Percentiles rank a stretch among this genome's conserved stretches.
Conservation (phyloP, 2,113 vertebrate genomes). For the Emberiza fucata region DNA sequence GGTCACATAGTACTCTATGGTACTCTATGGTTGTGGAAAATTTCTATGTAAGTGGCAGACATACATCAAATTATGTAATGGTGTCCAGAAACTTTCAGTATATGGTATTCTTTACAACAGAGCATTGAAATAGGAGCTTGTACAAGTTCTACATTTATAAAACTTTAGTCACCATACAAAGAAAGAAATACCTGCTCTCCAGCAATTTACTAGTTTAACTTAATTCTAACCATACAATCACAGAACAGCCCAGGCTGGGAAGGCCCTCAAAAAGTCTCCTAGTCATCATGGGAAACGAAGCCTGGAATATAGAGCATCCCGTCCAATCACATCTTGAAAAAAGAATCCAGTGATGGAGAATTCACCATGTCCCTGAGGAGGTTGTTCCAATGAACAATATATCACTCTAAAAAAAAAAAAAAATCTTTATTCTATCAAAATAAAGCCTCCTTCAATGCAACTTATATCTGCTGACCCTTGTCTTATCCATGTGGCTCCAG, state of each 20-base stretch:
- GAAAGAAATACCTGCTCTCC: background rate
- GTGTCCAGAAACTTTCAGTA: background rate
- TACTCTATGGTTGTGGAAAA: background rate
- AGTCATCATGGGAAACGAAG: background rate
- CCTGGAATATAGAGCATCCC: background rate
- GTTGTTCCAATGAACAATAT: background rate
- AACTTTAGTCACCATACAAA: background rate
- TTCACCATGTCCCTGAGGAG: background rate
- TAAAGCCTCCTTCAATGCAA: background rate
- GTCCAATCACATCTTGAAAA: background rate
- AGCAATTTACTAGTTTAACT: background rate
- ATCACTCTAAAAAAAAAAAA: background rate
- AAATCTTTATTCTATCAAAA: background rate
- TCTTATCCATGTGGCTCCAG: background rate
- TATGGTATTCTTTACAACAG: background rate
- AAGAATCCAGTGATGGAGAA: background rate
- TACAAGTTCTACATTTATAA: background rate
- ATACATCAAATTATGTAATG: background rate
- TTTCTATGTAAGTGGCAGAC: background rate
- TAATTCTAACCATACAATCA: background rate
- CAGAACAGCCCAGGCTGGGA: background rate
- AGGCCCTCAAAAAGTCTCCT: background rate
- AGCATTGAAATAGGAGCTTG: background rate
- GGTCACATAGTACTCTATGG: background rate
- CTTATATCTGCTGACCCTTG: fast-evolving